Evolutionary conservation across 2,113 vertebrate species (phyloP), one percentile per base, ranked within the genome.

Genomic region (Bolborhynchus lineola): DNA sequence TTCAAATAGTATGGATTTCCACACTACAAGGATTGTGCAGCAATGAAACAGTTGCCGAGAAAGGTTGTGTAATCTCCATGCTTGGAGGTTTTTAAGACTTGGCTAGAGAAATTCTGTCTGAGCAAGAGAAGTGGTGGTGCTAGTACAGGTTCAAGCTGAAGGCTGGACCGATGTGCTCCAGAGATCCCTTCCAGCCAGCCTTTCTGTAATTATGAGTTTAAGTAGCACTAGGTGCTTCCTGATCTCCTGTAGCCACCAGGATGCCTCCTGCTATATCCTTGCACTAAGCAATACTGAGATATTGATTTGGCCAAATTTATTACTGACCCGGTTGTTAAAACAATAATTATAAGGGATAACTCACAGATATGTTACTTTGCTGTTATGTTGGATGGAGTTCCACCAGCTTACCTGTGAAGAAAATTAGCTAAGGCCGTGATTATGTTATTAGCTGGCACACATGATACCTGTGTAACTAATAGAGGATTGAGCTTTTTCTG

Each of bases 1-100:
- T 46, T 23, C 31, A 55, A 84, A 52, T n/a, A 13, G 29, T 8
- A 5, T 3, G 7, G 20, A 18, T 81, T 53, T 76, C 47, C 68
- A 23, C 19, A 6, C 23, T 28, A 0, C 1, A 1, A 24, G 37
- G 24, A 14, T 2, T 20, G 28, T 69, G 31, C 42, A 86, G 50
- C 52, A 72, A 53, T 1, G 0, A 42, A 82, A 19, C 10, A 12
- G 47, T 42, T 44, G 35, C n/a, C n/a, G n/a, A 80, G 57, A 42
- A 52, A 24, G 4, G 15, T 3, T 76, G 52, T 31, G 29, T 23
- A 57, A 1, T 14, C 76, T 57, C 62, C 19, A 4, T n/a, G 33
- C 35, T 31, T 74, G 83, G 10, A 57, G 24, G 3, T 8, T 80
- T 86, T 44, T 11, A 67, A 60, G 24, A n/a, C 37, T 64, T 55